Evolutionary conservation across 2,888 invertebrate species (phyloP).

Genomic region (Apocheima hispidaria): DNA sequence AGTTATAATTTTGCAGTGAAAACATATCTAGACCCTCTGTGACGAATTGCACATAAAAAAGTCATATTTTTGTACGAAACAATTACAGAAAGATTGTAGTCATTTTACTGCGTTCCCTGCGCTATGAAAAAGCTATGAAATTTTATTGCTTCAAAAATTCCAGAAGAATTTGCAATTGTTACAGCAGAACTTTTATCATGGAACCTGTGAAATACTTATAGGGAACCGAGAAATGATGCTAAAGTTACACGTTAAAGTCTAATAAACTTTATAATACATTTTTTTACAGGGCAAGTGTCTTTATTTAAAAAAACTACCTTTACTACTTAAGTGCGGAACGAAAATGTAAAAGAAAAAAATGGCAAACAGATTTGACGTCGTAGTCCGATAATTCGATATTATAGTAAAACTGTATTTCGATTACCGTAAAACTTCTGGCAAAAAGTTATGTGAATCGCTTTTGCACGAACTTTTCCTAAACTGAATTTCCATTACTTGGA

Average conservation of each 20-base stretch:
- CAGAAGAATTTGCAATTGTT: constrained; percentile 41
- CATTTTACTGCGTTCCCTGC: constrained; percentile 21
- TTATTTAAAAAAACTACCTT: no score
- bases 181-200: constrained; percentile 18
- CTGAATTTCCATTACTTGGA: constrained; percentile 24
- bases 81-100: constrained; percentile 12
- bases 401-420: not conserved
- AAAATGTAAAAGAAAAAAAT: no score
- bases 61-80: constrained; percentile 33
- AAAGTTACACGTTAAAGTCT: no score
- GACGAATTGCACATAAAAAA: constrained; percentile 11
- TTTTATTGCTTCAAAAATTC: constrained; percentile 43
- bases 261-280: no score
- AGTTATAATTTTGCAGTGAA: not conserved
- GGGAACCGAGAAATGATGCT: not conserved
- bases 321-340: no score
- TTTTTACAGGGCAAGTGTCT: no score
- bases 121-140: constrained; percentile 40
- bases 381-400: not conserved
- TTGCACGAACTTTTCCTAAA: constrained; percentile 26
- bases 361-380: no score
- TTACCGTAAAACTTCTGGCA: not conserved
- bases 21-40: not conserved
- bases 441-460: constrained; percentile 15
- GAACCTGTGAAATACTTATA: not conserved